Evolutionary conservation across 2,113 vertebrate genomes (phyloP).

Genomic region (Nerophis ophidion): DNA sequence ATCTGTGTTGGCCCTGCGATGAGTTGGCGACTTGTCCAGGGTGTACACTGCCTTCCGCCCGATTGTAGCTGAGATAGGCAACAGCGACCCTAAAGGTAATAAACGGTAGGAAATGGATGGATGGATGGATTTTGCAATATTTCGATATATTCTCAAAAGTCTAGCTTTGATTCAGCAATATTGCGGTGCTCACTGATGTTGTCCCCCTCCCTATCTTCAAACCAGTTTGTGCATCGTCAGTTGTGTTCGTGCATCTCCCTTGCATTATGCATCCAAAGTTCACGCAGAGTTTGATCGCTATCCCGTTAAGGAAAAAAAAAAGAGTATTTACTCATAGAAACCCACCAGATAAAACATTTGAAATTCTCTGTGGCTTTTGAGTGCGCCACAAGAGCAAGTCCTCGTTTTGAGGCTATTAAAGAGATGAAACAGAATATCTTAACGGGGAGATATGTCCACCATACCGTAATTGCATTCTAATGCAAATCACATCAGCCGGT

Average conservation of each 20-base stretch:
- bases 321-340: constrained; percentile 7
- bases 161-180: too few relatives aligned
- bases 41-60: too few relatives aligned
- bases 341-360: background rate
- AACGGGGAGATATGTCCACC: constrained; percentile 9
- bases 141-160: too few relatives aligned
- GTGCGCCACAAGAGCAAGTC: background rate
- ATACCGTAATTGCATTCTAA: constrained; percentile 4
- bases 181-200: too few relatives aligned
- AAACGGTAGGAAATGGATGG: too few relatives aligned
- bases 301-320: constrained; percentile 22
- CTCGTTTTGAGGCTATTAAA: background rate
- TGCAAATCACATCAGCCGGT: constrained; percentile 24
- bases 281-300: constrained; percentile 27
- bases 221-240: constrained; percentile 12
- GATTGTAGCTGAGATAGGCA: too few relatives aligned
- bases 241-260: constrained; percentile 34
- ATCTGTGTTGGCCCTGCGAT: too few relatives aligned
- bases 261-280: constrained; percentile 46
- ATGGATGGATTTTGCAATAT: too few relatives aligned
- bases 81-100: too few relatives aligned
- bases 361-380: constrained; percentile 11
- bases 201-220: background rate
- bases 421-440: constrained; percentile 7
- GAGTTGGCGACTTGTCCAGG: too few relatives aligned